phyloP scores from a whole-genome alignment of 2,888 invertebrate species.

The Diaprepes abbreviatus region DNA sequence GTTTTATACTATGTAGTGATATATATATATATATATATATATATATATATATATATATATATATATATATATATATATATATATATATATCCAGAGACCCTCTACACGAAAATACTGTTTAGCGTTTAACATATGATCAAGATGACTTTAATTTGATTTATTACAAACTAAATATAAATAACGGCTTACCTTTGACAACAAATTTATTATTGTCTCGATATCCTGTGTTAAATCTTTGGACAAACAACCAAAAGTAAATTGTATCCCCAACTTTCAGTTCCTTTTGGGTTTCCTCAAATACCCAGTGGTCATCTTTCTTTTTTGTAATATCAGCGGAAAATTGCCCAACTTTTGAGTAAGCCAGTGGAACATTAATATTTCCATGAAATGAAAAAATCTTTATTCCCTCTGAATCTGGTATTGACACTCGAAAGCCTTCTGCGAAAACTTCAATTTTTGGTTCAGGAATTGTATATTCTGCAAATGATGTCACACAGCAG shows the following conservation, averaged over 20 bases:
- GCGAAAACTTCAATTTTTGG: constrained; percentile 62
- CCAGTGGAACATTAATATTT: constrained; percentile 64
- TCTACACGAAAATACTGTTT: too few species aligned
- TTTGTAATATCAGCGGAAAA: constrained; percentile 59
- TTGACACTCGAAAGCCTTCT: constrained; percentile 65
- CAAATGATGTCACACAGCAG: neutral
- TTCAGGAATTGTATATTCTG: constrained; percentile 59
- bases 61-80: too few species aligned
- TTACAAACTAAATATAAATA: too few species aligned
- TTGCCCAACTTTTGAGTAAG: constrained; percentile 59
- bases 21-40: too few species aligned
- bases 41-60: too few species aligned
- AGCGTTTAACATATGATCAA: too few species aligned
- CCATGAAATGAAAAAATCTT: constrained; percentile 67
- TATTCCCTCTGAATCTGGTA: constrained; percentile 65
- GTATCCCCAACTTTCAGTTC: constrained; percentile 60
- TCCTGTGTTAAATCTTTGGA: constrained; percentile 61
- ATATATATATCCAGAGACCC: too few species aligned
- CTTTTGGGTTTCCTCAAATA: constrained; percentile 58
- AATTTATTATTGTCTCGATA: constrained; percentile 58
- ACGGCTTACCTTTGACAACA: constrained; percentile 53
- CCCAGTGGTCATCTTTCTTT: constrained; percentile 57
- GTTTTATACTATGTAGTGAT: too few species aligned
- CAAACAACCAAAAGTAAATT: constrained; percentile 64
- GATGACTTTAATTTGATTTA: too few species aligned